Evolutionary conservation across 2,113 vertebrate species (phyloP).

Genomic region (Sula dactylatra): DNA sequence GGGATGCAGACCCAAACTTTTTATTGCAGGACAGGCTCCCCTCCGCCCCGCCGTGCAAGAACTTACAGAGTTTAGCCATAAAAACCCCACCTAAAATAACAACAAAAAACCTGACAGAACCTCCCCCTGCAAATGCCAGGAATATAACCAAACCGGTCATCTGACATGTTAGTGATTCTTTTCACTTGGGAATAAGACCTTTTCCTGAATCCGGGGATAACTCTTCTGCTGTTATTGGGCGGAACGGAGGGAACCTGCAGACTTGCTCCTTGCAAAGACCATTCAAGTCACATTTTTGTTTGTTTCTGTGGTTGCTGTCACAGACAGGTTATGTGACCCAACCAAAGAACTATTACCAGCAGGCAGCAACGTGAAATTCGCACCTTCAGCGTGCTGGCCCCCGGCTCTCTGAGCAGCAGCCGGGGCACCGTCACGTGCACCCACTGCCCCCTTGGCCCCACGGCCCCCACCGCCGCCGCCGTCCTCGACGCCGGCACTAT

Average conservation of each 20-base stretch:
- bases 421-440: neutral
- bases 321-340: no score
- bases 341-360: neutral
- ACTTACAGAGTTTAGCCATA: no score
- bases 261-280: neutral
- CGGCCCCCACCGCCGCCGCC: neutral
- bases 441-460: neutral
- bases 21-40: neutral
- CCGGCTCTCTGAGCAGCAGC: neutral
- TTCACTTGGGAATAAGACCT: neutral
- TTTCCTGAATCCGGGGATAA: neutral
- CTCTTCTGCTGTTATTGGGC: neutral
- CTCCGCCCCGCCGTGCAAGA: neutral
- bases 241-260: neutral
- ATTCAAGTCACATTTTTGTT: neutral
- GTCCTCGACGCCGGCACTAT: neutral
- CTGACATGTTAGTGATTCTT: neutral
- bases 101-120: neutral
- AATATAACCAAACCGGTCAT: neutral
- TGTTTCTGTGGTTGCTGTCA: neutral
- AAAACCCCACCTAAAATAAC: neutral
- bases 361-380: neutral
- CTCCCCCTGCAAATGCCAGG: neutral
- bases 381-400: neutral
- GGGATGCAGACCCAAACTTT: neutral